phyloP scores from a whole-genome alignment of 1,140 invertebrate species.

The Gryon sp. region DNA sequence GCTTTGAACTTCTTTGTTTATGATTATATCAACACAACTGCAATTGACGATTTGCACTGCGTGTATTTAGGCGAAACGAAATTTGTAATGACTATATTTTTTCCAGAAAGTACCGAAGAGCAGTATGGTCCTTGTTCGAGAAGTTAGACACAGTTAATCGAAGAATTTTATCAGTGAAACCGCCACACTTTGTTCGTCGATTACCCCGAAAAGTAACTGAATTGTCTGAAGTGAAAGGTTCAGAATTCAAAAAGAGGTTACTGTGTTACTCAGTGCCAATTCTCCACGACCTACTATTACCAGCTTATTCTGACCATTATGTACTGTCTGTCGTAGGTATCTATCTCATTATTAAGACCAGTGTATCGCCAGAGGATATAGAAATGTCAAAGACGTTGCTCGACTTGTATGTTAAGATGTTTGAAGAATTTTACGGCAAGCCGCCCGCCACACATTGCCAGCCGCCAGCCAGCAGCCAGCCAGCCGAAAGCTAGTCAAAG shows the following conservation, averaged over 20 bases:
- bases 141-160: background rate
- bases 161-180: background rate
- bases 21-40: conserved; percentile 12
- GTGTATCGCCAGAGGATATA: too few species aligned
- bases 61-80: conserved; percentile 18
- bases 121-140: background rate
- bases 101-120: background rate
- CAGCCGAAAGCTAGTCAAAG: too few species aligned
- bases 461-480: too few species aligned
- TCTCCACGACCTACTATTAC: conserved; percentile 39
- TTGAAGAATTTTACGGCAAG: background rate
- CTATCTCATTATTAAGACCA: too few species aligned
- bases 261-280: conserved; percentile 54
- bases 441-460: too few species aligned
- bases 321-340: conserved; percentile 36
- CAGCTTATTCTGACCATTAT: conserved; percentile 58
- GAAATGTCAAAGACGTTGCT: too few species aligned
- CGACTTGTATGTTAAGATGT: conserved; percentile 25
- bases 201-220: conserved; percentile 2
- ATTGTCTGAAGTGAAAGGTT: conserved; percentile 54
- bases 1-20: background rate
- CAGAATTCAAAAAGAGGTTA: conserved; percentile 52
- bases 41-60: conserved; percentile 46
- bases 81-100: background rate
- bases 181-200: conserved; percentile 6